Evolutionary conservation across 64 coral and sea anemone genomes (phyloP).

Genomic region (Stichodactyla mertensii): DNA sequence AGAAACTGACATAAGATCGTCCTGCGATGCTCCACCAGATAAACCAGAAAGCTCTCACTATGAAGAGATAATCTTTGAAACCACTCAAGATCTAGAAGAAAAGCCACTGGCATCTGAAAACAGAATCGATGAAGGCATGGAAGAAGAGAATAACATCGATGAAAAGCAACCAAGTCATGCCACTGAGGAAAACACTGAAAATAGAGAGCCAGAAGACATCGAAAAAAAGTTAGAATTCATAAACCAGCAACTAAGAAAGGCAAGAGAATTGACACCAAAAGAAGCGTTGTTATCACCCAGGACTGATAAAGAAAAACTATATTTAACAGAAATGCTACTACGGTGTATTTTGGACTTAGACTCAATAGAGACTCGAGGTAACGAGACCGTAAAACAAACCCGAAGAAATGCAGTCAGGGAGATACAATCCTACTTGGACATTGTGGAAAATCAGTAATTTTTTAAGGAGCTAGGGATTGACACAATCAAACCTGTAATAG

Average conservation of each 20-base stretch:
- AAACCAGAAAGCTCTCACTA: no score
- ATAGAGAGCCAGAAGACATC: neutral
- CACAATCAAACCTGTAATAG: no score
- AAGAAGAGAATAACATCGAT: neutral
- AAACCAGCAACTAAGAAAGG: neutral
- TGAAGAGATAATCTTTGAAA: no score
- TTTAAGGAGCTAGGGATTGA: neutral
- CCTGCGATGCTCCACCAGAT: no score
- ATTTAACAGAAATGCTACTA: constrained; percentile 25
- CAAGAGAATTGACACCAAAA: neutral
- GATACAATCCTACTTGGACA: constrained; percentile 20
- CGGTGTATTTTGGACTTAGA: constrained; percentile 13
- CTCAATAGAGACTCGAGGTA: constrained; percentile 7
- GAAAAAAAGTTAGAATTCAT: constrained; percentile 3
- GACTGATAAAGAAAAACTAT: constrained; percentile 24
- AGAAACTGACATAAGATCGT: no score
- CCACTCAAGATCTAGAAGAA: neutral
- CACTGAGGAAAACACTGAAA: neutral
- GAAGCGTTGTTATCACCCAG: neutral
- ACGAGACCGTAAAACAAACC: constrained; percentile 3
- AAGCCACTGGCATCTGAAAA: neutral
- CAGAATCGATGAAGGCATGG: neutral
- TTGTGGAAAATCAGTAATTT: neutral
- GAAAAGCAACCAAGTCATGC: no score
- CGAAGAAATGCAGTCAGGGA: neutral